Evolutionary conservation across 2,113 vertebrate species (phyloP).

Genomic region (Calyptommatus sinebrachiatus): DNA sequence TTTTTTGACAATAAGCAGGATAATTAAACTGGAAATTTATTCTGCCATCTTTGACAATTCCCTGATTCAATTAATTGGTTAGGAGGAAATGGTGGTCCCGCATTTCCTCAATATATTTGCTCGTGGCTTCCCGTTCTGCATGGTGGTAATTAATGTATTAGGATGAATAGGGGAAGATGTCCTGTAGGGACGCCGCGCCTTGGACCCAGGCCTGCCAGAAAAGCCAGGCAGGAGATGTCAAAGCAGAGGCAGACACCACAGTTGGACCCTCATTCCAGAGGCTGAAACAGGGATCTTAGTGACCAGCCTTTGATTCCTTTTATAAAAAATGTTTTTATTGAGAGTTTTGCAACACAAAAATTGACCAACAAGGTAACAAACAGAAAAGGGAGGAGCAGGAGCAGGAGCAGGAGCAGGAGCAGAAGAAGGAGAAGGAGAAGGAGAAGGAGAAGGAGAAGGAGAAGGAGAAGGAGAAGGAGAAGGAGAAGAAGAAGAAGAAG

Average conservation of each 20-base stretch:
- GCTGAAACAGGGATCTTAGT: neutral
- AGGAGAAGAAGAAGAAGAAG: no score
- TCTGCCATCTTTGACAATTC: neutral
- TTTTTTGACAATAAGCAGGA: neutral
- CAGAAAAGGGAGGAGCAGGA: no score
- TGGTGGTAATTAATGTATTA: constrained; percentile 6
- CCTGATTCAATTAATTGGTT: constrained; percentile 6
- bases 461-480: no score
- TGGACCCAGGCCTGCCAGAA: neutral
- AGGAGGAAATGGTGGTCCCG: neutral
- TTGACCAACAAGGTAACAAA: no score
- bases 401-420: no score
- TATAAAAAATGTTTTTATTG: neutral
- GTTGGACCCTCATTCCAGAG: neutral
- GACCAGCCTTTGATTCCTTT: neutral
- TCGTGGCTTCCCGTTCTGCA: neutral
- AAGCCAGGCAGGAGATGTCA: no score
- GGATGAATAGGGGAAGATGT: neutral
- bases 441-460: no score
- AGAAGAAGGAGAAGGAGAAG: no score
- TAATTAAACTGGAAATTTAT: constrained; percentile 19
- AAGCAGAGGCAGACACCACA: neutral
- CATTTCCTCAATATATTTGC: neutral
- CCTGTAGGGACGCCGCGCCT: neutral
- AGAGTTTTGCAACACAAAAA: no score